phyloP scores from a whole-genome alignment of 2,113 vertebrate species.

The Cebidichthys violaceus region DNA sequence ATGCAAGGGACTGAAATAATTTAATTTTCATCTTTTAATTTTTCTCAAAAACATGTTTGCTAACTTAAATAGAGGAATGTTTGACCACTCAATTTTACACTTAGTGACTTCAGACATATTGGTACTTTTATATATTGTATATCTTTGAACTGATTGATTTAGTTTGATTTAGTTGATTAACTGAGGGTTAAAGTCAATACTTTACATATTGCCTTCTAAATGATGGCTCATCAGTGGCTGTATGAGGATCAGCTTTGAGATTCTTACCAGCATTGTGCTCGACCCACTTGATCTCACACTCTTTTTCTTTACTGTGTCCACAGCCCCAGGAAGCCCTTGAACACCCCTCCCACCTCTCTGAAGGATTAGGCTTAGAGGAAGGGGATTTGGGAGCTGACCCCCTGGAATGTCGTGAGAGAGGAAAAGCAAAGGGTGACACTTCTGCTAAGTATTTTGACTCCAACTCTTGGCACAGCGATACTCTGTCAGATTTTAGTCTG shows the following conservation, averaged over 20 bases:
- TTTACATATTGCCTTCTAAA: background rate
- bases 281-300: slow-evolving; percentile 5
- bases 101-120: background rate
- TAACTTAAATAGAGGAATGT: background rate
- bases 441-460: slow-evolving; percentile 84
- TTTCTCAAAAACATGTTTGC: background rate
- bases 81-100: background rate
- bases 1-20: background rate
- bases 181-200: background rate
- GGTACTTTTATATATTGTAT: background rate
- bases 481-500: slow-evolving; percentile 80
- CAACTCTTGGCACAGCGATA: slow-evolving; percentile 82
- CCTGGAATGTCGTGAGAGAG: slow-evolving; percentile 69
- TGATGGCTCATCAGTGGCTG: background rate
- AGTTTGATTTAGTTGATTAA: background rate
- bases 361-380: slow-evolving; percentile 76
- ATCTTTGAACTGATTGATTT: background rate
- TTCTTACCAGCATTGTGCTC: slow-evolving; percentile 2
- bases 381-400: slow-evolving; percentile 67
- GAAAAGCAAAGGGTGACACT: slow-evolving; percentile 62
- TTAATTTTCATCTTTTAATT: background rate
- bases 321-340: slow-evolving; percentile 84
- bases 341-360: slow-evolving; percentile 75
- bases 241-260: slow-evolving; percentile 4
- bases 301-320: slow-evolving; percentile 26